These are phyloP conservation scores for Drosophila insularis DNA, from an alignment of 1,140 invertebrate genomes.

Conservation along the genomic window DNA sequence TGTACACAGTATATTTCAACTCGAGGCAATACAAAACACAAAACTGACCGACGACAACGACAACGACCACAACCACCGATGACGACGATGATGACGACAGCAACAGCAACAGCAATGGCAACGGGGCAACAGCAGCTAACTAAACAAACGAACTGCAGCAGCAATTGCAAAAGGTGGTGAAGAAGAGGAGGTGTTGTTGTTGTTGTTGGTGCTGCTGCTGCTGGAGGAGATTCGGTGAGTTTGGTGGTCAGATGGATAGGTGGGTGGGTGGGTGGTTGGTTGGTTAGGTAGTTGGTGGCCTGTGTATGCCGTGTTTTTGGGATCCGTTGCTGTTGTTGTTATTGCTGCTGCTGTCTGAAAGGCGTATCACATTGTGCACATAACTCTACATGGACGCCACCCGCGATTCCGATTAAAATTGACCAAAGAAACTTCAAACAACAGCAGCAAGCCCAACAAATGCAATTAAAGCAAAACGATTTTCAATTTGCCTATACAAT, in stretches of 20 bases:
- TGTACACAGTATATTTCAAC: neutral
- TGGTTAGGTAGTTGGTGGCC: neutral
- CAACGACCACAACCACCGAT: conserved; percentile 38
- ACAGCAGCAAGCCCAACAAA: neutral
- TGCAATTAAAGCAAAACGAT: conserved; percentile 6
- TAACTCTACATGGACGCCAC: conserved; percentile 6
- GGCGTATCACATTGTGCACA: conserved; percentile 20
- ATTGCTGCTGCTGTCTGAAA: neutral
- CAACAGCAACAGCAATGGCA: conserved; percentile 7
- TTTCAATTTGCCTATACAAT: neutral
- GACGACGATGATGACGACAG: conserved; percentile 15
- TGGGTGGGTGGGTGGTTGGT: neutral
- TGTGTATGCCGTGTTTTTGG: neutral
- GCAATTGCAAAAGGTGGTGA: conserved; percentile 1
- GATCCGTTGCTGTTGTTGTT: neutral
- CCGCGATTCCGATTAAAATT: conserved; percentile 19
- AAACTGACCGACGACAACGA: conserved; percentile 45
- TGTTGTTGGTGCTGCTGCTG: neutral
- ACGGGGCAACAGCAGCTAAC: conserved; percentile 10
- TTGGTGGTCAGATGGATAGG: neutral
- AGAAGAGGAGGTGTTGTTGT: neutral
- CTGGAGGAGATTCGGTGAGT: neutral
- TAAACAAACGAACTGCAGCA: conserved; percentile 16
- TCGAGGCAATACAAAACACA: conserved; percentile 13
- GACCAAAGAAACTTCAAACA: conserved; percentile 12